Evolutionary conservation across 2,113 vertebrate species (phyloP).

Genomic region (Syrmaticus mikado): DNA sequence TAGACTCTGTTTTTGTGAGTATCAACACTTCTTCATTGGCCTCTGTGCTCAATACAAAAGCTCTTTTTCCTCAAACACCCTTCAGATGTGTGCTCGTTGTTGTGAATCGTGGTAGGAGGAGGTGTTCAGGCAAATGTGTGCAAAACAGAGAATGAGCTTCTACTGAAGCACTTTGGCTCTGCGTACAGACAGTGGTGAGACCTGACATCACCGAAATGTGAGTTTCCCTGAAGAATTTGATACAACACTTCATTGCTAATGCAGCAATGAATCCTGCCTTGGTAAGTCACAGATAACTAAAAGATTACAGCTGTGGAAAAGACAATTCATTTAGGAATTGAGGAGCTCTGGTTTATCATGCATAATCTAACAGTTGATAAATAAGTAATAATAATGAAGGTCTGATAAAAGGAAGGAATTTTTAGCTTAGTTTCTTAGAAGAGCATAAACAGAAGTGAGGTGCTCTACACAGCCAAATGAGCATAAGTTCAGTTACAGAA

Average conservation of each 20-base stretch:
- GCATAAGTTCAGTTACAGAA: not conserved
- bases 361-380: slow-evolving; percentile 24
- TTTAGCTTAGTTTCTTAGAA: not conserved
- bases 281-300: not conserved
- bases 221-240: slow-evolving; percentile 35
- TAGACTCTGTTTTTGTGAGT: not conserved
- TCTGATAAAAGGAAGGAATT: not conserved
- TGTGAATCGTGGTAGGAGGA: slow-evolving; percentile 1
- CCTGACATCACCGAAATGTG: slow-evolving; percentile 17
- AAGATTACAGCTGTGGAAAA: slow-evolving; percentile 33
- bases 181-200: not conserved
- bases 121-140: not conserved
- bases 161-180: slow-evolving; percentile 36
- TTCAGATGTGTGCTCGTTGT: not conserved
- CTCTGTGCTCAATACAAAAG: not conserved
- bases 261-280: not conserved
- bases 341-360: not conserved
- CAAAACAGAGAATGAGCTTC: not conserved
- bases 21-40: not conserved
- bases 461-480: not conserved
- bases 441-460: not conserved
- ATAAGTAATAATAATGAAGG: not conserved
- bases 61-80: not conserved
- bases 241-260: not conserved
- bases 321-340: not conserved